phyloP scores from a whole-genome alignment of 2,113 vertebrate genomes.

The Engraulis encrasicolus region DNA sequence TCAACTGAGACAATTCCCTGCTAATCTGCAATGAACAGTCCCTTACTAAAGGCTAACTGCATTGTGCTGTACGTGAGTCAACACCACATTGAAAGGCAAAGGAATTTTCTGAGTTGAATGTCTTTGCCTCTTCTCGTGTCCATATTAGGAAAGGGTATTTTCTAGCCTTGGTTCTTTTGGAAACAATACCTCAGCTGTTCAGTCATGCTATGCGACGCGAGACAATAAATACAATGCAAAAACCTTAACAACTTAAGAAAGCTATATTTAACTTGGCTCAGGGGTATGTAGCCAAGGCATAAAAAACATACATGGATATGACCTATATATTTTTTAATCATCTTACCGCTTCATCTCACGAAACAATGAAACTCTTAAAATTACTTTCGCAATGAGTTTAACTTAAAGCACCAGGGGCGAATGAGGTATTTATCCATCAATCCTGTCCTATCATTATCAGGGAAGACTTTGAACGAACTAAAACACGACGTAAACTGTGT shows the following conservation, averaged over 20 bases:
- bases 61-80: neutral
- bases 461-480: neutral
- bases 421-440: neutral
- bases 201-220: neutral
- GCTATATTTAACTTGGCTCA: neutral
- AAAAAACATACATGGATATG: neutral
- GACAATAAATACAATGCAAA: neutral
- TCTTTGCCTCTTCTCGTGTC: neutral
- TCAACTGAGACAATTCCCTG: neutral
- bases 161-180: neutral
- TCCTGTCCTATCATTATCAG: slow-evolving; percentile 40
- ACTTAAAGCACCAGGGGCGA: neutral
- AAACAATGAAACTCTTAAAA: neutral
- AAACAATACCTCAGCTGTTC: neutral
- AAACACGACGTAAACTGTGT: neutral
- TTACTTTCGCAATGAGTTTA: too few relatives aligned
- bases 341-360: neutral
- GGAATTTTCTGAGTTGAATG: neutral
- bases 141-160: neutral
- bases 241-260: neutral
- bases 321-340: neutral
- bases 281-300: neutral
- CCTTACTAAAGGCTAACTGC: neutral
- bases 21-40: slow-evolving; percentile 9
- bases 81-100: neutral